Evolutionary conservation across 2,797 vertebrate genomes (phyloP), one percentile per base, ranked within the genome.

Genomic region (Toxotes lorentzi): DNA sequence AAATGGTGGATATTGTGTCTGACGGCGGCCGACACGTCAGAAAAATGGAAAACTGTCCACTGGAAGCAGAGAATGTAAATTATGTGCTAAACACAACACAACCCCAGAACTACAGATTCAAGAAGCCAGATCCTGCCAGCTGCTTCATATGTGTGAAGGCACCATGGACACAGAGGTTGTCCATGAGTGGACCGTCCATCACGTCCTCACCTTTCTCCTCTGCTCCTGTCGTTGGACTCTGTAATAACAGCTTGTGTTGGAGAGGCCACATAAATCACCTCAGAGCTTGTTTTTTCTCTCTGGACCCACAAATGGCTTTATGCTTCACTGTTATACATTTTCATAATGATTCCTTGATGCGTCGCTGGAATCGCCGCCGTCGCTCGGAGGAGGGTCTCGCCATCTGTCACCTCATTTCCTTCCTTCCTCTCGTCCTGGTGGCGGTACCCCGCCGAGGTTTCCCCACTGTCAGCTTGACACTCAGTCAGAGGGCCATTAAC

Each of bases 321-420:
- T 64, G 83, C 73, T 73, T 78, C 41, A 8, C 50, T 70, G 79
- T 86, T 3, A 32, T 73, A 73, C 73, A 84, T 90, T 89, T 86
- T 80, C 68, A 76, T 81, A 86, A 88, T 75, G 69, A 76, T 47
- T 68, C 67, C 73, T 78, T 24, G 72, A 78, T 76, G 83, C 16
- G 43, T 71, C 4, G 57, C 68, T 69, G 65, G 68, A 81, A 79
- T 61, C 65, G 38, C 78, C 24, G 7, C 21, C 30, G 56, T 14
- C 21, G 40, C n/a, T n/a, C n/a, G 14, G 32, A 47, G 53, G 40
- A 10, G 76, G 60, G 23, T 19, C n/a, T 78, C n/a, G 7, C 89
- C 89, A 86, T 92, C 87, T 90, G 91, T 76, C 51, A 0, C 51
- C 64, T 21, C 14, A 41, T 70, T 76, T 27, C 57, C 30, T 41